Base-by-base conservation (phyloP, 1,140 invertebrate species). In the Nymphalis io region DNA sequence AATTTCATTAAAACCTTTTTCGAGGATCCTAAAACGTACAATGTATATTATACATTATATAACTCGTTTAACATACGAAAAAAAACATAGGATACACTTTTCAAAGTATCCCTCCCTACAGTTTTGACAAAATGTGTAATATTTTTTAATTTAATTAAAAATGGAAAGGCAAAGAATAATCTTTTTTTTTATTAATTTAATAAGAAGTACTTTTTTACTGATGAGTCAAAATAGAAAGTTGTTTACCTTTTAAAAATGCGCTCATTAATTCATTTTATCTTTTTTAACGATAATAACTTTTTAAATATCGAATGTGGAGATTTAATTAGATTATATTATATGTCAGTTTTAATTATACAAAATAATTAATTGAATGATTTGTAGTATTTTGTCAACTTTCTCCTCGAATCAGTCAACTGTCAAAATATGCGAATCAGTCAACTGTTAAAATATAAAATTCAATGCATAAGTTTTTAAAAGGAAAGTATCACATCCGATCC, bases 201-300 rank as follows among this genome's bases (percentile, higher is more conserved):
- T 6, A 15, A 46, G n/a, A 18, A 16, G 42, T 46, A 46, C 42
- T 46, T 46, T 4, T 46, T n/a, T 16, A 38, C 10, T 12, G 33
- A 23, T 38, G 3, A 18, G 23, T 44, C 44, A 51, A 46, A 21
- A 38, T n/a, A 51, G 60, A 51, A 62, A 62, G 44, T 62, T 46
- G 18, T 51, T 51, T 60, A 40, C 11, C 33, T 12, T 6, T n/a
- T 20, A 42, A 18, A 42, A 51, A 51, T 20, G n/a, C 10, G 46
- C 46, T 18, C 46, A 51, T 10, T 51, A 51, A 51, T 51, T 20
- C 6, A 51, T 21, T 51, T 51, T 20, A 20, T 20, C 16, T 20
- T 20, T 3, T 33, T 8, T 33, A 20, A 20, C 2, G 20, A 51
- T 51, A 51, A 51, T 20, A 51, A 51, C 10, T 6, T 5, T 1